Base-by-base conservation (phyloP, 1,140 invertebrate genomes). In the Ditylenchus dipsaci region DNA sequence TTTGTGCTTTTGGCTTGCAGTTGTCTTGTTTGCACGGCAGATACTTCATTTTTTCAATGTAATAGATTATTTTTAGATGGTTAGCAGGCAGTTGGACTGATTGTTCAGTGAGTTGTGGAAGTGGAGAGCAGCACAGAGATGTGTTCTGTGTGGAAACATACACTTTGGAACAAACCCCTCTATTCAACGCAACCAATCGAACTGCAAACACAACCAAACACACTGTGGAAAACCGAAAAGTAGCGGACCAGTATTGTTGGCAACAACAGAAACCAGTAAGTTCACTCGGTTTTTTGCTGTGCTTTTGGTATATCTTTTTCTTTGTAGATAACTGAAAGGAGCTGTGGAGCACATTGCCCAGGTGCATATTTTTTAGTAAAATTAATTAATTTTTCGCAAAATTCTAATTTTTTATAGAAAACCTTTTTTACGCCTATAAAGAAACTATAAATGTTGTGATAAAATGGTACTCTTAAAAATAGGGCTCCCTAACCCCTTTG, bases 21-120 rank as follows among this genome's bases (percentile, higher is more conserved):
- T 64, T 64, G 21, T 33, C 38, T 65, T 67, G 53, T 63, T 65
- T 9, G 1, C 19, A 13, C 43, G 8, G 1, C 3, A 38, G 11
- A 38, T 69, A 27, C 21, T 72, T 30, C 21, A 8, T n/a, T 69
- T 71, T 26, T 68, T 21, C 30, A 27, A n/a, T 29, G 17, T 15
- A 26, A 53, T 5, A 53, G 3, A 21, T 7, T 3, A 17, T 53
- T 72, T 72, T 49, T 57, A 74, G 73, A 66, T 94, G 91, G 91
- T 84, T 88, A 13, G 86, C 89, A 68, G 87, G 88, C 1, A 89
- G 90, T 61, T 91, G 90, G 90, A 88, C 89, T 1, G 85, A 90
- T 26, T 92, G 90, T 82, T 89, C 90, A 3, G 87, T 86, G 5
- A 89, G 89, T 8, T 92, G 91, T 84, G 90, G 90, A 17, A 86